Conservation (phyloP, 2,888 invertebrate genomes). For the Tupiocoris notatus region DNA sequence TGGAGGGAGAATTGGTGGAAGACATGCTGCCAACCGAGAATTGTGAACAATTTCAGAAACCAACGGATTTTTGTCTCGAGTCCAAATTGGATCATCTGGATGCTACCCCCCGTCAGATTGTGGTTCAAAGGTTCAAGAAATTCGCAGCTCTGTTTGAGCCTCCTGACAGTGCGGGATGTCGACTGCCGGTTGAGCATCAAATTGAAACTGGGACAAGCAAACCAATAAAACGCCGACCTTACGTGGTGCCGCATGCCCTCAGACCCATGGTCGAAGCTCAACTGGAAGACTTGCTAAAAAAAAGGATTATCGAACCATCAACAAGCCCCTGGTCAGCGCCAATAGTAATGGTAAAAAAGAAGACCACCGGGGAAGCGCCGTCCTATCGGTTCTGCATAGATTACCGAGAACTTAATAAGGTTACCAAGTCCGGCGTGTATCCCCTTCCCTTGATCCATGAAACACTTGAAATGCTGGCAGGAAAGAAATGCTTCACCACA, state of each 20-base stretch:
- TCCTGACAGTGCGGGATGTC: too few species aligned
- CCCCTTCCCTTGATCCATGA: neutral
- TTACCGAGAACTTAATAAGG: neutral
- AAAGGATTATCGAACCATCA: neutral
- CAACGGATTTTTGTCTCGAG: too few species aligned
- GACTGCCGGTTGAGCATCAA: too few species aligned
- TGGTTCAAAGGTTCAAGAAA: too few species aligned
- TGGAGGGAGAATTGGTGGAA: too few species aligned
- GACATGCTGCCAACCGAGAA: too few species aligned
- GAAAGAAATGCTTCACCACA: neutral
- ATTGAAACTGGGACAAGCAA: neutral
- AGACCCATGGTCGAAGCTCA: neutral
- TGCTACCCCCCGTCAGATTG: too few species aligned
- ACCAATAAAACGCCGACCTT: neutral
- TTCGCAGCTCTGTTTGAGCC: too few species aligned
- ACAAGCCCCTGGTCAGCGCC: constrained; percentile 8
- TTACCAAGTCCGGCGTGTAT: neutral
- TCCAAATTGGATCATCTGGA: too few species aligned
- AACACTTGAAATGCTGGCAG: neutral
- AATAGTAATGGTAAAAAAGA: constrained; percentile 6
- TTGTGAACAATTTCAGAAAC: too few species aligned
- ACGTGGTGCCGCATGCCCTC: constrained; percentile 5
- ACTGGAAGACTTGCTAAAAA: neutral
- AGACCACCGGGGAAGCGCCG: neutral
- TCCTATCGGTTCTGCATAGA: neutral